Conservation (phyloP, 1,140 invertebrate genomes). For the Drosophila bocqueti region DNA sequence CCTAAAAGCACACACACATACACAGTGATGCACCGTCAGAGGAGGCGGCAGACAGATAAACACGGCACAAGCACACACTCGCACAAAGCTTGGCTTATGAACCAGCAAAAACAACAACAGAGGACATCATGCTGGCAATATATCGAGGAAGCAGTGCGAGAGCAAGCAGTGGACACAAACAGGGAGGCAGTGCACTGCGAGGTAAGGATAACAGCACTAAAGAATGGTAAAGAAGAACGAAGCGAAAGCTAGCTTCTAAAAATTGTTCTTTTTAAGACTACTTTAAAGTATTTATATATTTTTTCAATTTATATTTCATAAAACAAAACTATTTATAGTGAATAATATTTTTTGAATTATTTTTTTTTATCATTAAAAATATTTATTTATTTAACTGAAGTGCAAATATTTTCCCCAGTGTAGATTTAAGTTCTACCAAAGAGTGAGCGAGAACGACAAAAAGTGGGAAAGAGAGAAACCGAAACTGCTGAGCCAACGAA, state of each 20-base stretch:
- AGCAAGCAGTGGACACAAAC: conserved; percentile 7
- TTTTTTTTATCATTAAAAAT: neutral
- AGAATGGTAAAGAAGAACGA: neutral
- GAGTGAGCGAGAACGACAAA: conserved; percentile 4
- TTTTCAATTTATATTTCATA: no score
- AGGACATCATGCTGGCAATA: conserved; percentile 47
- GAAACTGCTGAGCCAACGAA: conserved; percentile 66
- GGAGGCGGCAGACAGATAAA: conserved; percentile 46
- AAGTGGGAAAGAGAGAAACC: conserved; percentile 8
- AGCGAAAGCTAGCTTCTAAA: no score
- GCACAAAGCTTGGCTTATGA: conserved; percentile 59
- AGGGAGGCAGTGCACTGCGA: conserved; percentile 21
- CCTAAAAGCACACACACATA: conserved; percentile 73
- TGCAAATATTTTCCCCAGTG: neutral
- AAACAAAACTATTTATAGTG: neutral
- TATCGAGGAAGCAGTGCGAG: conserved; percentile 38
- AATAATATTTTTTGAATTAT: neutral
- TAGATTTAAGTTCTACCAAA: conserved; percentile 17
- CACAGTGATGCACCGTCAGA: conserved; percentile 8
- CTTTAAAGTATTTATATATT: no score
- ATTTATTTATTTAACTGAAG: conserved; percentile 58
- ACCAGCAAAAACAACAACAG: conserved; percentile 20
- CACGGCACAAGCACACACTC: conserved; percentile 40
- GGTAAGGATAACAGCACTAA: neutral
- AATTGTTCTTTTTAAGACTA: no score